phyloP scores from a whole-genome alignment of 1,140 invertebrate species.

The Cydia strobilella region DNA sequence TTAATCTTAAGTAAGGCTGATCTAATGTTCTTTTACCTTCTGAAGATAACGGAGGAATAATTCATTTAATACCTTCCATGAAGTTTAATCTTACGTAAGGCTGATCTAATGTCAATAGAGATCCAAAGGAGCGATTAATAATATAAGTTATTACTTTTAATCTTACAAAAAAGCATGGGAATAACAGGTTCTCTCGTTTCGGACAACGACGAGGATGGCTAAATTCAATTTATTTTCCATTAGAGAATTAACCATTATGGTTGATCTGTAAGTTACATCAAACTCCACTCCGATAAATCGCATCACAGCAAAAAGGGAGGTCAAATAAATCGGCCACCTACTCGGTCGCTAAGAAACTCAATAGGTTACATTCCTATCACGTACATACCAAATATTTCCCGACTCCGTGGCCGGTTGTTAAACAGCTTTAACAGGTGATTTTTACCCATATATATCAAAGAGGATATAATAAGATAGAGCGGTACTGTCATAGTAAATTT shows the following conservation, averaged over 20 bases:
- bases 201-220: neutral
- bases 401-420: constrained; percentile 35
- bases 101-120: neutral
- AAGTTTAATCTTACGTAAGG: neutral
- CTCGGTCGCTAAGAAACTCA: neutral
- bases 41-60: too few species aligned
- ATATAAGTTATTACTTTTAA: neutral
- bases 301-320: constrained; percentile 11
- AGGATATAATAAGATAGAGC: too few species aligned
- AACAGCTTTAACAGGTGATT: constrained; percentile 40
- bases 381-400: constrained; percentile 40
- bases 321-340: constrained; percentile 23
- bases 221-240: constrained; percentile 33
- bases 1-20: too few species aligned
- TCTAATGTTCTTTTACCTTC: neutral
- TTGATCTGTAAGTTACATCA: constrained; percentile 26
- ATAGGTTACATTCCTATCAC: constrained; percentile 36
- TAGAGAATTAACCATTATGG: constrained; percentile 28
- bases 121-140: neutral
- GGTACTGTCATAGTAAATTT: too few species aligned
- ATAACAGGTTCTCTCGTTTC: constrained; percentile 18
- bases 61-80: too few species aligned
- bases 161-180: neutral
- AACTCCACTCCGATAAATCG: constrained; percentile 18
- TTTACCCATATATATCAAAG: constrained; percentile 28